Percentiles rank a stretch among this genome's conserved stretches.
phyloP scores from a whole-genome alignment of 2,797 vertebrate species.

The Galago senegalensis region DNA sequence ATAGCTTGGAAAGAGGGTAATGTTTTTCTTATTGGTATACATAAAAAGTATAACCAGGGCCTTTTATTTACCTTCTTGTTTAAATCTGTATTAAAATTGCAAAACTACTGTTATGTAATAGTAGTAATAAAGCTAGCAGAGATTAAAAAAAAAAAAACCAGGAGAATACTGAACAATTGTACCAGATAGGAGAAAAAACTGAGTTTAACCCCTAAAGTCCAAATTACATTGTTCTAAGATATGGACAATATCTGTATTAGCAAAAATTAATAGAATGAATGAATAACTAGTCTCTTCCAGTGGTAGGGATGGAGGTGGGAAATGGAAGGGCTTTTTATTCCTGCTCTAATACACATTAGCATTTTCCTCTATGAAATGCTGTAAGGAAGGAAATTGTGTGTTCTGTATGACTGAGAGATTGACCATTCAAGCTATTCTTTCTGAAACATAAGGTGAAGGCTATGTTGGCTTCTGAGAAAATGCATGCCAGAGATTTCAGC shows the following conservation, averaged over 20 bases:
- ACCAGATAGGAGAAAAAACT: conserved; percentile 88
- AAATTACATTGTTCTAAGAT: conserved; percentile 91
- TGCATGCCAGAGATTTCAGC: conserved; percentile 94
- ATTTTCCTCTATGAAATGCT: conserved; percentile 28
- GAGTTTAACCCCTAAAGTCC: conserved; percentile 95
- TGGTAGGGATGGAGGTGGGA: not conserved
- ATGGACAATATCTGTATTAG: conserved; percentile 85
- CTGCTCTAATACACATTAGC: not conserved
- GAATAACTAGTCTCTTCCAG: not conserved
- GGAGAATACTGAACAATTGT: conserved; percentile 85
- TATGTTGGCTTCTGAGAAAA: conserved; percentile 96
- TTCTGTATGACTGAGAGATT: conserved; percentile 94
- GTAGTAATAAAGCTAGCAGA: conserved; percentile 92
- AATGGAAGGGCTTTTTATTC: conserved; percentile 27
- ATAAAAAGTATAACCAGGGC: not conserved
- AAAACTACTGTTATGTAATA: conserved; percentile 87
- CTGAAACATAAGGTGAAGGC: conserved; percentile 95
- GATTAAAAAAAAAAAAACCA: conserved; percentile 89
- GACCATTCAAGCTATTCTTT: conserved; percentile 96
- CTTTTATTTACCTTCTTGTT: conserved; percentile 87
- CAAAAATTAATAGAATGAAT: conserved; percentile 39
- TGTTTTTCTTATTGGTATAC: conserved; percentile 20
- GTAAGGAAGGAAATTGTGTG: conserved; percentile 96
- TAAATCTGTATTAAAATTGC: conserved; percentile 94
- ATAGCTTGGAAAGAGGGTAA: conserved; percentile 95